Evolutionary conservation across 2,888 invertebrate genomes (phyloP).

Genomic region (Aphidius colemani): DNA sequence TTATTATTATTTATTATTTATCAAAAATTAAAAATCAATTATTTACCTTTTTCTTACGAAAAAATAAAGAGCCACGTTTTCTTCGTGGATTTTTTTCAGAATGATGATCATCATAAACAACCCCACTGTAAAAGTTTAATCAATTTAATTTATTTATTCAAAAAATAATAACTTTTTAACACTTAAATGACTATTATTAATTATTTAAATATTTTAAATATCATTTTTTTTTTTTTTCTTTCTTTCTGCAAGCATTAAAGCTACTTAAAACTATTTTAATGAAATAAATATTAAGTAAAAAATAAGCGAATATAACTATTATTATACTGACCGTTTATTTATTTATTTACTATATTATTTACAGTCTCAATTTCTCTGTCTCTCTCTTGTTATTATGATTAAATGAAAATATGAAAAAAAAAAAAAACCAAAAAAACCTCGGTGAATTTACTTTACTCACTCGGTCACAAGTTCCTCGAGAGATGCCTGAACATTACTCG

Average conservation of each 20-base stretch:
- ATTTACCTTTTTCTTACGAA: conserved; percentile 84
- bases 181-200: too few species aligned
- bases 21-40: conserved; percentile 4
- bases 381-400: neutral
- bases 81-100: conserved; percentile 75
- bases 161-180: neutral
- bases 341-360: too few species aligned
- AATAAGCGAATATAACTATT: neutral
- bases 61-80: conserved; percentile 88
- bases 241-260: too few species aligned
- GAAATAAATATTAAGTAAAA: neutral
- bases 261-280: neutral
- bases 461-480: conserved; percentile 60
- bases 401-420: too few species aligned
- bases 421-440: too few species aligned
- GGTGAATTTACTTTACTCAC: conserved; percentile 56
- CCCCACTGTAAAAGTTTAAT: conserved; percentile 42
- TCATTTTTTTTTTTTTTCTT: too few species aligned
- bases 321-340: neutral
- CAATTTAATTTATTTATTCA: conserved; percentile 2
- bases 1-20: neutral
- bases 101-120: conserved; percentile 69
- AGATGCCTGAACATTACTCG: conserved; percentile 56
- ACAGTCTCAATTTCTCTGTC: neutral
- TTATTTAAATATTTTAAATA: too few species aligned